These are phyloP conservation scores for Artibeus jamaicensis DNA, from an alignment of 2,797 vertebrate species.

Conservation along the genomic window DNA sequence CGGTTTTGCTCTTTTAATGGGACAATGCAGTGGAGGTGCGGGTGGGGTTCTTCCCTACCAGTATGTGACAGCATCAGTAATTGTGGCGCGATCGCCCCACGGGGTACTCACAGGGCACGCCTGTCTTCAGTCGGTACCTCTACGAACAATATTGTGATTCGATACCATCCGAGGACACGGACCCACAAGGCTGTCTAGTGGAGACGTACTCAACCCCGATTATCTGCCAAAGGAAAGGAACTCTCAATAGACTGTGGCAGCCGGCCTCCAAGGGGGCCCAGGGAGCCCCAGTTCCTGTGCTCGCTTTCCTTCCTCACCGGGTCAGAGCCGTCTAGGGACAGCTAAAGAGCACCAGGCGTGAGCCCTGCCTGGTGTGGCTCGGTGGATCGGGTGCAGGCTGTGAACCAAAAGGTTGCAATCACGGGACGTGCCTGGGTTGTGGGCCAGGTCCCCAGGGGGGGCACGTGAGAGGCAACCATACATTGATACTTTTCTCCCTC, in stretches of 20 bases:
- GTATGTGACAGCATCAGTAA: not conserved
- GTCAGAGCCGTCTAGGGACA: not conserved
- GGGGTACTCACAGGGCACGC: not conserved
- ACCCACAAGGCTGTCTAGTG: not conserved
- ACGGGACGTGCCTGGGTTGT: no score
- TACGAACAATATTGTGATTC: not conserved
- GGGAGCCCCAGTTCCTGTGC: not conserved
- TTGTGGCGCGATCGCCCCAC: not conserved
- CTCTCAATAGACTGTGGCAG: not conserved
- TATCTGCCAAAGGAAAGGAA: not conserved
- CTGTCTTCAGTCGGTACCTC: not conserved
- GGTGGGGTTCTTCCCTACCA: not conserved
- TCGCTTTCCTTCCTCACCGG: not conserved
- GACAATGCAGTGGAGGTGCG: accelerated
- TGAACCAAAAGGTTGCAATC: no score
- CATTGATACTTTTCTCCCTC: no score
- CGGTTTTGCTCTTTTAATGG: not conserved
- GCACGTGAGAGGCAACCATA: no score
- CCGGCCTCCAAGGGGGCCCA: not conserved
- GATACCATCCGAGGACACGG: not conserved
- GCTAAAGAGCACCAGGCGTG: not conserved
- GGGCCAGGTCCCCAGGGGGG: no score
- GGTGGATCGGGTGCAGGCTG: no score
- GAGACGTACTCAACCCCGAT: not conserved
- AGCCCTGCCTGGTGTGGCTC: no score